Percentiles rank a stretch among this genome's conserved stretches.
Conservation (phyloP, 2,797 vertebrate species). For the Alcedo quadribrachys region DNA sequence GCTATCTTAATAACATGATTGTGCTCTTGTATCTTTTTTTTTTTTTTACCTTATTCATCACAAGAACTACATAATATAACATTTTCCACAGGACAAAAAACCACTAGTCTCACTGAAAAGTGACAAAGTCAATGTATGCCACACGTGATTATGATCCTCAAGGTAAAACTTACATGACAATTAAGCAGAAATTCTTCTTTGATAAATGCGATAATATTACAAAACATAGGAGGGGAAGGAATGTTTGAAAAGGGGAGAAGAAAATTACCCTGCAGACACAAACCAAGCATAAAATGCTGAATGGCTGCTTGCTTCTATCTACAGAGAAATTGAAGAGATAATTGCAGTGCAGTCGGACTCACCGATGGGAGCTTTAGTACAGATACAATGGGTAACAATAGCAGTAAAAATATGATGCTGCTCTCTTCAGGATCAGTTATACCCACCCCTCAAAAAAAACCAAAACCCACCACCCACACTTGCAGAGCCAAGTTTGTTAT, state of each 20-base stretch:
- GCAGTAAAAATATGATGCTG: neutral
- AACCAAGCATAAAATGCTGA: neutral
- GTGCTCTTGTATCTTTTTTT: accelerated
- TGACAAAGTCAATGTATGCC: neutral
- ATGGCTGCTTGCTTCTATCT: neutral
- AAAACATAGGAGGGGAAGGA: neutral
- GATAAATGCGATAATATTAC: neutral
- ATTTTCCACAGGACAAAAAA: neutral
- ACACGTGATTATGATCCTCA: neutral
- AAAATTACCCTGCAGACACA: conserved; percentile 19
- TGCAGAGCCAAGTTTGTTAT: neutral
- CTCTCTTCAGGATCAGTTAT: neutral
- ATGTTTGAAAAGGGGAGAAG: neutral
- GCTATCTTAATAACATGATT: neutral
- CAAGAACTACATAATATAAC: neutral
- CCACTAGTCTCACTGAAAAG: neutral
- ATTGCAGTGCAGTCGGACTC: neutral
- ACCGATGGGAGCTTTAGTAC: neutral
- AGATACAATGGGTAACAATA: neutral
- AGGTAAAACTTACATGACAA: neutral
- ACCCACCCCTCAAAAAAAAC: neutral
- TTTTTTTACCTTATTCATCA: neutral
- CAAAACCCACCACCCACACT: neutral
- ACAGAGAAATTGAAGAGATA: neutral
- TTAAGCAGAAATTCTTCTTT: neutral